Evolutionary conservation across 1,140 invertebrate species (phyloP), one percentile per base, ranked within the genome.

Genomic region (Sinonovacula constricta): DNA sequence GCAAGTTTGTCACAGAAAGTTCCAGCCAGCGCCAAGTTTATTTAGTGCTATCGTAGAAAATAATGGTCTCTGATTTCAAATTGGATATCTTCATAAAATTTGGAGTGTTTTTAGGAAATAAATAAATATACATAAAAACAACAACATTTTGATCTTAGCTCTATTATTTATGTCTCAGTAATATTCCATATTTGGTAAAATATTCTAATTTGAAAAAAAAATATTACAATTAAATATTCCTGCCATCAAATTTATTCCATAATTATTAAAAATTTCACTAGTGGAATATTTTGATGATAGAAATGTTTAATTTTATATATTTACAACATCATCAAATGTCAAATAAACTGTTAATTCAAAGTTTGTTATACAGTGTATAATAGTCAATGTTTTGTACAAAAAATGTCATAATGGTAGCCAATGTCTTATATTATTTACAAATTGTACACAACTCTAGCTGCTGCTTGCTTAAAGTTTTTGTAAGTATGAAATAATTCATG

Each of bases 1-100:
- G 31, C 62, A 65, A 65, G 22, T 65, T 36, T 12, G 15, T 65
- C 14, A 18, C 62, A 39, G 62, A 45, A 65, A 65, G n/a, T 65
- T 45, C 15, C 15, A 36, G 2, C 3, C 33, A 45, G 4, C 31
- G 31, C 62, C 36, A 65, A 36, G 18, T 39, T 12, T 7, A 45
- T 65, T n/a, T n/a, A n/a, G n/a, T n/a, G n/a, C n/a, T n/a, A n/a
- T n/a, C n/a, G n/a, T n/a, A n/a, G n/a, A n/a, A 3, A 60, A 31
- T 30, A 60, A 60, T 60, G 26, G 57, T 60, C 5, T 5, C 57
- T n/a, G n/a, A 31, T 14, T 60, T 60, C 30, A 60, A 60, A 60
- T 36, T 18, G 22, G 62, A 36, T 65, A 39, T 36, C 36, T 45
- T 5, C 62, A 12, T 36, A 31, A 65, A 5, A 65, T 65, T 65